These are phyloP conservation scores for Urocynchramus pylzowi DNA, from an alignment of 2,113 vertebrate species.

Conservation along the genomic window DNA sequence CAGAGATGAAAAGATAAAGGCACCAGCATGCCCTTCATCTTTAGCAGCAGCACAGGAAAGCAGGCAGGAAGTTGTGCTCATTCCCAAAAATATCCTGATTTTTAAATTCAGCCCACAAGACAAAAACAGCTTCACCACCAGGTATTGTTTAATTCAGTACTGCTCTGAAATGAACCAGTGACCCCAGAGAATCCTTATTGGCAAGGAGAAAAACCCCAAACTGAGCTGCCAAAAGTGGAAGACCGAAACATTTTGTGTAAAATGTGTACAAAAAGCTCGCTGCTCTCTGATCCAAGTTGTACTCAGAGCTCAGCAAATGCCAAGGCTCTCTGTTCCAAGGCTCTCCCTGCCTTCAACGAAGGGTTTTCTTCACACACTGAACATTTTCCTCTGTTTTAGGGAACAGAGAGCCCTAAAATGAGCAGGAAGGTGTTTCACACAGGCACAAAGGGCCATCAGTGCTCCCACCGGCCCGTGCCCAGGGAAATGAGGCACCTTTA, in stretches of 20 bases:
- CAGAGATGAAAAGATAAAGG: not conserved
- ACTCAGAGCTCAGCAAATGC: not conserved
- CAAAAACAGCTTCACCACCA: not conserved
- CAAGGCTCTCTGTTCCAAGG: not conserved
- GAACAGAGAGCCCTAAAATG: not conserved
- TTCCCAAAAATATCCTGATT: not conserved
- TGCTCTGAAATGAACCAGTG: not conserved
- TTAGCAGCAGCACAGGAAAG: not conserved
- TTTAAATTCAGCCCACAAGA: not conserved
- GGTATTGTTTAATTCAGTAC: not conserved
- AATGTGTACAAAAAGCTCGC: not conserved
- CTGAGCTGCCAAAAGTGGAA: not conserved
- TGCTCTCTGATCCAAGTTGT: not conserved
- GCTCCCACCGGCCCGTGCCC: rapidly evolving
- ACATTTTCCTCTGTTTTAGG: not conserved
- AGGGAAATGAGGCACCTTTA: not conserved
- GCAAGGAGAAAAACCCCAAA: not conserved
- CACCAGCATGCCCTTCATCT: not conserved
- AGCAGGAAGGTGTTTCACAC: not conserved
- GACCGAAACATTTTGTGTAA: not conserved
- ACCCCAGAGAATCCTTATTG: not conserved
- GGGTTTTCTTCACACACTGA: not conserved
- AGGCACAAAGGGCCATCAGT: not conserved
- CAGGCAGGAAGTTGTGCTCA: not conserved
- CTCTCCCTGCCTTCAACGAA: not conserved